Evolutionary conservation across 2,888 invertebrate species (phyloP).

Genomic region (Microplitis manilae): DNA sequence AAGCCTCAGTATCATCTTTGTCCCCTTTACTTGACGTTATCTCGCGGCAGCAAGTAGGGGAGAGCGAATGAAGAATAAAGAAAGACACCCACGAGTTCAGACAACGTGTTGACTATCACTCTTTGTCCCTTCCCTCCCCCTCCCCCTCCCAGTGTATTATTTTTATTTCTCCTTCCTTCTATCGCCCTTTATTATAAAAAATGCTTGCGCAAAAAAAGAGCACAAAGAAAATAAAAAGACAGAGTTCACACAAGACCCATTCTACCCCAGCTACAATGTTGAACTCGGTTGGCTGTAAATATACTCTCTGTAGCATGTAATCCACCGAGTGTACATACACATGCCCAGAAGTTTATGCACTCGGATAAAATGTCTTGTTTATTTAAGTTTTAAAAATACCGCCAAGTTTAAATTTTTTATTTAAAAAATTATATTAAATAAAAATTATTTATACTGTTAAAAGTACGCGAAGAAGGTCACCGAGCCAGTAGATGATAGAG

Average conservation of each 20-base stretch:
- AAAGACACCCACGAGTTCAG: constrained; percentile 19
- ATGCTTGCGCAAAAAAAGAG: neutral
- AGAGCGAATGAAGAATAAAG: constrained; percentile 20
- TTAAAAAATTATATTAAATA: neutral
- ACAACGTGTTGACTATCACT: constrained; percentile 18
- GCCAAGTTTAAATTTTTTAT: neutral
- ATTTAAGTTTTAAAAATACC: neutral
- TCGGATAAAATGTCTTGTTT: constrained; percentile 6
- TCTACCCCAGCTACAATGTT: neutral
- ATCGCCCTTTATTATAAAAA: neutral
- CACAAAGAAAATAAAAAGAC: too few relatives aligned
- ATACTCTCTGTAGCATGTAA: constrained; percentile 8
- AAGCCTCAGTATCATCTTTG: constrained; percentile 15
- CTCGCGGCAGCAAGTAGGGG: neutral
- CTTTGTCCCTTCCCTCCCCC: neutral
- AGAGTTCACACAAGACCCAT: neutral
- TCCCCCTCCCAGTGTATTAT: neutral
- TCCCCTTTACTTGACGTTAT: neutral
- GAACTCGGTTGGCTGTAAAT: constrained; percentile 20
- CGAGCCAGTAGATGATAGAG: neutral
- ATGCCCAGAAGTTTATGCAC: neutral
- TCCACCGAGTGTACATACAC: constrained; percentile 3
- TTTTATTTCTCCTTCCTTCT: neutral
- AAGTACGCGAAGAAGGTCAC: too few relatives aligned
- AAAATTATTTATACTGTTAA: too few relatives aligned